Percentiles rank a stretch among this genome's conserved stretches.
phyloP scores from a whole-genome alignment of 2,797 vertebrate genomes.

The Gallinago stenura region DNA sequence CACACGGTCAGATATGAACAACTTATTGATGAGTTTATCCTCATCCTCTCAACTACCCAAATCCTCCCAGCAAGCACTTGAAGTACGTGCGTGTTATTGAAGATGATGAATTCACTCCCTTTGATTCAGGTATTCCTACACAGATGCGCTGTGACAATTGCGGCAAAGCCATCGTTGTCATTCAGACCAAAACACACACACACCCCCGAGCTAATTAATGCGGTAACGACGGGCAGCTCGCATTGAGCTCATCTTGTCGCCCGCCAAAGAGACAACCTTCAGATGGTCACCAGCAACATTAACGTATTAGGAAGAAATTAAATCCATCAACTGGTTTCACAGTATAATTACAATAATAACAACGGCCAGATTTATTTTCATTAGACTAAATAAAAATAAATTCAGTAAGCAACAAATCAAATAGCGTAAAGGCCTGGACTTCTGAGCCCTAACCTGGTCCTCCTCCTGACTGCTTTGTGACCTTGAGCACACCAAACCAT shows the following conservation, averaged over 20 bases:
- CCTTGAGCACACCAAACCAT: neutral
- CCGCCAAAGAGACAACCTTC: neutral
- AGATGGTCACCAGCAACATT: neutral
- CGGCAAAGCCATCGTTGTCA: neutral
- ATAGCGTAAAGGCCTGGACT: neutral
- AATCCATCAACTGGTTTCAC: neutral
- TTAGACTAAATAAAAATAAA: neutral
- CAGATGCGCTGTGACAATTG: neutral
- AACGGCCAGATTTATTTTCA: neutral
- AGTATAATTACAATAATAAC: neutral
- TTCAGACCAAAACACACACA: neutral
- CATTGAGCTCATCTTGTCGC: neutral
- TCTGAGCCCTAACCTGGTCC: neutral
- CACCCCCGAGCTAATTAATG: neutral
- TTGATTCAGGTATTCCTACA: neutral
- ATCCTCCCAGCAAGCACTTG: neutral
- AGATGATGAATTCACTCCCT: neutral
- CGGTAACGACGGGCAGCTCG: fast-evolving
- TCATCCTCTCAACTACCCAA: neutral
- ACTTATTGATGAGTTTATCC: neutral
- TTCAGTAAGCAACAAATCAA: neutral
- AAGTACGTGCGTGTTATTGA: fast-evolving
- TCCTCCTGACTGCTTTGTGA: neutral
- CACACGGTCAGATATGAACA: neutral
- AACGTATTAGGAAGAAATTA: neutral